Conservation (phyloP, 1,140 invertebrate species). For the Lepidurus arcticus region DNA sequence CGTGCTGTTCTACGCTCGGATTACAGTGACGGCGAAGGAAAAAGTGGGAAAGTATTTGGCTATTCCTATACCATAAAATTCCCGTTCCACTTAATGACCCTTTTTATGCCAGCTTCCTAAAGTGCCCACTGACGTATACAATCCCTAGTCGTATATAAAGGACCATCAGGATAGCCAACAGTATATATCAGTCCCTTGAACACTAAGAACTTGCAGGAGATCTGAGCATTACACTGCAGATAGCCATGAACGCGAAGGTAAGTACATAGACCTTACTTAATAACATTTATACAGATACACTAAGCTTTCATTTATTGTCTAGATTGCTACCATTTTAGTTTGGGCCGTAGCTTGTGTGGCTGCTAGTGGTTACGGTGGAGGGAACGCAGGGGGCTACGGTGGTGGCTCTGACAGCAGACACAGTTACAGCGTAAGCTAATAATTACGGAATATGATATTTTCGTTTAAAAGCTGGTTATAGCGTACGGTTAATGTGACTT, state of each 20-base stretch:
- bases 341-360: neutral
- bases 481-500: no score
- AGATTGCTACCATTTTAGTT: neutral
- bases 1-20: no score
- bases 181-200: neutral
- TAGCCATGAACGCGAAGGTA: neutral
- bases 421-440: no score
- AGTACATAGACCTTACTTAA: neutral
- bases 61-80: neutral
- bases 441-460: no score
- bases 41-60: neutral
- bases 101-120: neutral
- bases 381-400: neutral
- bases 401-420: neutral
- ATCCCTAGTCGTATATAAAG: neutral
- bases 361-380: neutral
- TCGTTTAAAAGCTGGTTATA: no score
- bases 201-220: neutral
- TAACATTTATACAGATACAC: neutral
- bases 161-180: neutral
- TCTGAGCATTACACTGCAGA: neutral
- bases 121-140: neutral
- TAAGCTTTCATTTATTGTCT: neutral
- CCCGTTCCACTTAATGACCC: neutral
- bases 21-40: neutral